Evolutionary conservation across 2,113 vertebrate genomes (phyloP), one percentile per base, ranked within the genome.

Genomic region (Empidonax alnorum): DNA sequence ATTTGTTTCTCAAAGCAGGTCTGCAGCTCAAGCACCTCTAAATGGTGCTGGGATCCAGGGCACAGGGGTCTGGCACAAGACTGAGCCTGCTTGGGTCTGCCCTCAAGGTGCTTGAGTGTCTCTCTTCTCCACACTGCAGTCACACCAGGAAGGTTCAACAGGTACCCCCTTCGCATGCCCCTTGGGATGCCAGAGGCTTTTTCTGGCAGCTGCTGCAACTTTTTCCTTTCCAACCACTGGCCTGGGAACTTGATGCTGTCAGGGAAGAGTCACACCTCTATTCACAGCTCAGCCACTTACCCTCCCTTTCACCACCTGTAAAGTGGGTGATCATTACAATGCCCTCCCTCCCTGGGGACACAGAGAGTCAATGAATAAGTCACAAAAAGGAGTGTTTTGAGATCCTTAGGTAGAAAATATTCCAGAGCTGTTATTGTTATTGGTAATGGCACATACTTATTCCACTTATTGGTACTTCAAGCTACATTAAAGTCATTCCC

Each of bases 401-500:
- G 87, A 79, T 94, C 84, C 69, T 84, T 72, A 35, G 31, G 31
- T 79, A 82, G 74, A 61, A 91, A 91, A 74, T 79, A 89, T 87
- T 94, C 81, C 67, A 50, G 81, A 50, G 41, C 56, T 93, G 69
- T 94, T 97, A 91, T 53, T 94, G 47, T 95, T 94, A 94, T 72
- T 94, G 85, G 90, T 73, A 95, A 93, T 91, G 87, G 71, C 58
- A 89, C 71, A 68, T 87, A 94, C 71, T 96, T 93, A 82, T 73
- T 85, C 83, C 44, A 65, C 73, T 91, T 86, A 77, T 7, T 31
- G 22, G 76, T 61, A 96, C 90, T 95, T 93, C 88, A 96, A 92
- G 83, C 76, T 86, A 89, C 73, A 81, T 93, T 90, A 88, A 86
- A 93, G 82, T 86, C 41, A 63, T 90, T 92, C 88, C 68, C 68